Base-by-base conservation (phyloP, 1,140 invertebrate species). In the Zaprionus nigranus region DNA sequence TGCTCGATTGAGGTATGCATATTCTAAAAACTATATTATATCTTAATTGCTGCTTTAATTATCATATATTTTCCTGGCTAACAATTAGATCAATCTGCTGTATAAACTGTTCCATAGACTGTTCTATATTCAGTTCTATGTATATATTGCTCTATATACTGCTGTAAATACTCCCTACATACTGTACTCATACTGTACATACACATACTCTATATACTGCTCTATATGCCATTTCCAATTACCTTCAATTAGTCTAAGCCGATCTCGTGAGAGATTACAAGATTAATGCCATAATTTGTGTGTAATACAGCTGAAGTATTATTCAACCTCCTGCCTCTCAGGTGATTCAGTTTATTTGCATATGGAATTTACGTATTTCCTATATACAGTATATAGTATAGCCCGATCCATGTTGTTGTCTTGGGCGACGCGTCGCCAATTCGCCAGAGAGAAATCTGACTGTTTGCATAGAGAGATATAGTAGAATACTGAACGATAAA, bases 401-500 rank as follows among this genome's bases (percentile, higher is more conserved):
- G 3, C 20, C 12, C 22, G 3, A 24, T 51, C 11, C 17, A 9
- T n/a, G 43, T 34, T 54, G 30, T 38, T 63, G 12, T 53, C 49
- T 28, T 46, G n/a, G 9, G 49, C 62, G 49, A 17, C 49, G 22
- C 63, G 54, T 66, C 54, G 54, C 36, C 63, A 46, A 43, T 65
- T 65, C 24, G 11, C 9, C 5, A 5, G 49, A 15, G 22, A 9
- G 34, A 65, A 43, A 22, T 49, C 54, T 34, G 54, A 43, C 54
- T 65, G 24, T 57, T 64, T 64, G 62, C 53, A 22, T 66, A 46
- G 40, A 46, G n/a, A 57, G 12, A n/a, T 43, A 43, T n/a, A 43
- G 40, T n/a, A n/a, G n/a, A 26, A 30, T 17, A 56, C 26, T 60
- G 63, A 65, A 56, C 60, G 69, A 56, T 66, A 66, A 56, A 76